These are phyloP conservation scores for Clarias gariepinus DNA, from an alignment of 2,113 vertebrate species.

Conservation along the genomic window DNA sequence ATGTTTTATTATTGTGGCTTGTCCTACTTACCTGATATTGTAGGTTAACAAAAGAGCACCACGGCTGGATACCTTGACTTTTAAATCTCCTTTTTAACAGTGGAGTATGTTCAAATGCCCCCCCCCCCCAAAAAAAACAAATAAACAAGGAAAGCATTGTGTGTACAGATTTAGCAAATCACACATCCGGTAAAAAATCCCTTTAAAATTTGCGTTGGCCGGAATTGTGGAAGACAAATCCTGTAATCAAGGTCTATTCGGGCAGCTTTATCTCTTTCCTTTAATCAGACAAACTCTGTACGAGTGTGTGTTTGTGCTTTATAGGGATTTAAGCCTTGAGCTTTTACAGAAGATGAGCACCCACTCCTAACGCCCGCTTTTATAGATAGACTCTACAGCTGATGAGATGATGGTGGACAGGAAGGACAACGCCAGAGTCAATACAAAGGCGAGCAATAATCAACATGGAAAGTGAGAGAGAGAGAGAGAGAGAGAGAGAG, in stretches of 20 bases:
- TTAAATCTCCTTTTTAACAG: too few species aligned
- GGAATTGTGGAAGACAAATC: neutral
- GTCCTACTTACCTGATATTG: neutral
- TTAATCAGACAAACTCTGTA: conserved; percentile 5
- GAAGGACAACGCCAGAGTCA: neutral
- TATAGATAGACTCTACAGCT: conserved; percentile 4
- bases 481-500: neutral
- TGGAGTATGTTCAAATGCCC: neutral
- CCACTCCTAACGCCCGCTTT: neutral
- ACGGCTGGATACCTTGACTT: too few species aligned
- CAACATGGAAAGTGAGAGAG: neutral
- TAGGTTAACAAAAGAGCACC: neutral
- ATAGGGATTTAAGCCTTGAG: conserved; percentile 7
- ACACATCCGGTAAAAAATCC: neutral
- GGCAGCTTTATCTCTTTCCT: neutral
- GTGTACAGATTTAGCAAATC: neutral
- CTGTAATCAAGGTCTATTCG: neutral
- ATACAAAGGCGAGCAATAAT: neutral
- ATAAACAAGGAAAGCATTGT: neutral
- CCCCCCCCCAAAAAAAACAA: too few species aligned
- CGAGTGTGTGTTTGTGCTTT: neutral
- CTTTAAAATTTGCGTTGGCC: neutral
- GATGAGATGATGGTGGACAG: neutral
- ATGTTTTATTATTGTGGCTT: neutral
- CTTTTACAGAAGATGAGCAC: conserved; percentile 11